These are phyloP conservation scores for Aricia agestis DNA, from an alignment of 1,140 invertebrate species.

Conservation along the genomic window DNA sequence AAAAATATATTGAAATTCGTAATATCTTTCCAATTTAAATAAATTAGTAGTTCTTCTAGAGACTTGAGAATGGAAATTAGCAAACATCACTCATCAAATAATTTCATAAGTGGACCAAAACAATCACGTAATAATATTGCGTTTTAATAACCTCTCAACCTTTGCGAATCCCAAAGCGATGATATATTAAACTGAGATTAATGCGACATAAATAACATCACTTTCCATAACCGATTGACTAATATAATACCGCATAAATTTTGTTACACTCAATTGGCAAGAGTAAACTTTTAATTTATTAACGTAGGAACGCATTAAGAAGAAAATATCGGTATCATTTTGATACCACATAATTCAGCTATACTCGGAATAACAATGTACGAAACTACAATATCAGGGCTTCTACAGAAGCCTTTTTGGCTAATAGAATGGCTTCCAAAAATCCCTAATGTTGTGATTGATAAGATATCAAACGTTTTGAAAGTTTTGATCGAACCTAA, in stretches of 20 bases:
- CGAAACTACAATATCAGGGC: too few species aligned
- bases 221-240: slow-evolving; percentile 14
- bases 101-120: slow-evolving; percentile 9
- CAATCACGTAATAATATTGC: slow-evolving; percentile 11
- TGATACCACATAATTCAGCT: background rate
- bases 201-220: slow-evolving; percentile 12
- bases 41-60: too few species aligned
- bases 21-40: too few species aligned
- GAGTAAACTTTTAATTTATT: background rate
- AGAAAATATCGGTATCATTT: background rate
- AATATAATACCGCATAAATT: slow-evolving; percentile 13
- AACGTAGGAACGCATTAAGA: background rate
- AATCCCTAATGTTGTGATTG: too few species aligned
- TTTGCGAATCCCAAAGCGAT: slow-evolving; percentile 10
- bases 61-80: background rate
- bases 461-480: too few species aligned
- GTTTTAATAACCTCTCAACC: slow-evolving; percentile 3
- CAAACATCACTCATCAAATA: background rate
- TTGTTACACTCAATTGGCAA: background rate
- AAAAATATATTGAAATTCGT: too few species aligned
- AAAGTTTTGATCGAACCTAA: too few species aligned
- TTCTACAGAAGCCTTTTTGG: too few species aligned
- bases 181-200: slow-evolving; percentile 15
- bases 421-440: too few species aligned
- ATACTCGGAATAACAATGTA: background rate